Percentiles rank a stretch among this genome's conserved stretches.
phyloP scores from a whole-genome alignment of 2,888 invertebrate species.

The Megalurothrips usitatus region DNA sequence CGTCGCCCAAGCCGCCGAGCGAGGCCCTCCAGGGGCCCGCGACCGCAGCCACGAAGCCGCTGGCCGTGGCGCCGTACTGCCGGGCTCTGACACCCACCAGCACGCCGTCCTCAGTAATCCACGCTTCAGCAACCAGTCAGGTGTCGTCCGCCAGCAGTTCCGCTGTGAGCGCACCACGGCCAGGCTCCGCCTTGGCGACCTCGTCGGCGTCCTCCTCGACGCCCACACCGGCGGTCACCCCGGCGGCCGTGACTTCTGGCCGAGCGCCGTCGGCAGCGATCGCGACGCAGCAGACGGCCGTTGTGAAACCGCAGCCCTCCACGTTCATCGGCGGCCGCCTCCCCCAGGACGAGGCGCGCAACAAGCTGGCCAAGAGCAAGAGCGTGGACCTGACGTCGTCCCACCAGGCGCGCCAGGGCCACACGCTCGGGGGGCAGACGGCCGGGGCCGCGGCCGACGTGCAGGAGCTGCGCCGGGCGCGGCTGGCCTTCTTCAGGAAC shows the following conservation, averaged over 20 bases:
- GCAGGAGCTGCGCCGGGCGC: slow-evolving; percentile 40
- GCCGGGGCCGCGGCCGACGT: slow-evolving; percentile 35
- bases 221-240: too few relatives aligned
- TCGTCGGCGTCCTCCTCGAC: too few relatives aligned
- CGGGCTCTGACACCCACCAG: too few relatives aligned
- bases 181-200: background rate
- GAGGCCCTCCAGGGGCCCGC: background rate
- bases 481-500: slow-evolving; percentile 41
- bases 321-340: slow-evolving; percentile 13
- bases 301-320: slow-evolving; percentile 39
- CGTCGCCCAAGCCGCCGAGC: background rate
- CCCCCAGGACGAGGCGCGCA: background rate
- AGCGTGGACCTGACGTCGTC: slow-evolving; percentile 5
- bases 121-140: too few relatives aligned
- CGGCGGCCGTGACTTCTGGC: too few relatives aligned
- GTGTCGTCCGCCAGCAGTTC: too few relatives aligned
- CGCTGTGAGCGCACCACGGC: too few relatives aligned
- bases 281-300: slow-evolving; percentile 32
- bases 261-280: slow-evolving; percentile 33
- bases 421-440: background rate
- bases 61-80: background rate
- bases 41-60: background rate
- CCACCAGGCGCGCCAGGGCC: background rate
- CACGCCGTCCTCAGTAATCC: too few relatives aligned
- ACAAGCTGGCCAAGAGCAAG: slow-evolving; percentile 7